Conservation (phyloP, 2,113 vertebrate species). For the Oxyura jamaicensis region DNA sequence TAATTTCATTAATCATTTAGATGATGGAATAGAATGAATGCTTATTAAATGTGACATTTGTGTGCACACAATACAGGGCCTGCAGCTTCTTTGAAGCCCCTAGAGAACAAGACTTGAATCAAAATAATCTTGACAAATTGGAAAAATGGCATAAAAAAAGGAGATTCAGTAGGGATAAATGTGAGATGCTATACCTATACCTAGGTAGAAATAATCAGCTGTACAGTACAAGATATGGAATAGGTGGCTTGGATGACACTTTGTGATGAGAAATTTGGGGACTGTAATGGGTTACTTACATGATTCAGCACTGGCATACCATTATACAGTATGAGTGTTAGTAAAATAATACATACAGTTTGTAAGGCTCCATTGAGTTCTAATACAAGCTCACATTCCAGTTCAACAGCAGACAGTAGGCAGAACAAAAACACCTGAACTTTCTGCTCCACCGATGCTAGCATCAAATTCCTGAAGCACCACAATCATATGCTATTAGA, state of each 20-base stretch:
- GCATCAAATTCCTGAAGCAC: neutral
- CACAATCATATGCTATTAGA: neutral
- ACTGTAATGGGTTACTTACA: neutral
- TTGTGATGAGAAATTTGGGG: neutral
- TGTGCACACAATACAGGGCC: neutral
- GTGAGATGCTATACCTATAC: neutral
- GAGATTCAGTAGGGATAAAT: neutral
- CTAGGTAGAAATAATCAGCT: neutral
- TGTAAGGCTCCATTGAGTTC: neutral
- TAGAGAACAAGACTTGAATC: neutral
- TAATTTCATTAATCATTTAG: neutral
- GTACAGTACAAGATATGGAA: neutral
- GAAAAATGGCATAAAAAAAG: neutral
- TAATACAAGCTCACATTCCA: neutral
- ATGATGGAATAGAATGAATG: neutral
- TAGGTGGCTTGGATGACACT: neutral
- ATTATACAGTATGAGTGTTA: neutral
- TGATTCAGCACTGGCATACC: neutral
- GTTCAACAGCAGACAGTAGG: neutral
- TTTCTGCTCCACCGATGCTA: neutral
- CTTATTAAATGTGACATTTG: neutral
- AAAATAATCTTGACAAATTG: neutral
- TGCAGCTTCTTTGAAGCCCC: neutral
- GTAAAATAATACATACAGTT: neutral
- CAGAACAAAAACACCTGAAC: neutral